Conservation (phyloP, 1,140 invertebrate genomes). For the Drosophila parvula region DNA sequence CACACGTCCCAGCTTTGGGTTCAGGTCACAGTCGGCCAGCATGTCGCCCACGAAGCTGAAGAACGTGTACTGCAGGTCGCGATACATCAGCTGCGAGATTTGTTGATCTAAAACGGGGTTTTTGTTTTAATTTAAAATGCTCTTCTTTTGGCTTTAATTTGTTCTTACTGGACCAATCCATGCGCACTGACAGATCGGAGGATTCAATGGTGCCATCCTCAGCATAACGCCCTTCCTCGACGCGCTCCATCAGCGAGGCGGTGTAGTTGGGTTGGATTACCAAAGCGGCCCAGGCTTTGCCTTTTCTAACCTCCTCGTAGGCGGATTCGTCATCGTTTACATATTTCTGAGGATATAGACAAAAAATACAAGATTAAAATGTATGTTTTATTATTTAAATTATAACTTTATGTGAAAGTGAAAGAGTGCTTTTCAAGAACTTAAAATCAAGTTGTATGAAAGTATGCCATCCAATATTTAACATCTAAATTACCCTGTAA, state of each 20-base stretch:
- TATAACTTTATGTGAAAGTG: neutral
- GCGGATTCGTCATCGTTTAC: constrained; percentile 86
- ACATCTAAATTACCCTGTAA: too few relatives aligned
- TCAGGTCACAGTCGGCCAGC: constrained; percentile 88
- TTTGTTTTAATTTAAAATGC: neutral
- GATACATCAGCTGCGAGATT: constrained; percentile 92
- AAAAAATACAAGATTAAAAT: neutral
- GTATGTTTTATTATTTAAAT: too few relatives aligned
- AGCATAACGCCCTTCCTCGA: constrained; percentile 88
- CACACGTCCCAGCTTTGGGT: constrained; percentile 88
- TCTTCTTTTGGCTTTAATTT: neutral
- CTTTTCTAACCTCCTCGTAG: constrained; percentile 88
- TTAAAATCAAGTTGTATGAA: too few relatives aligned
- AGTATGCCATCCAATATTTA: too few relatives aligned
- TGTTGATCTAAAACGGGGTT: constrained; percentile 91
- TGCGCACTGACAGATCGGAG: constrained; percentile 90
- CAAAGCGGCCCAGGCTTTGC: constrained; percentile 92
- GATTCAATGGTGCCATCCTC: constrained; percentile 89
- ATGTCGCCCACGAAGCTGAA: constrained; percentile 89
- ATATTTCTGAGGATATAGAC: constrained; percentile 74
- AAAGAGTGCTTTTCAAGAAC: too few relatives aligned
- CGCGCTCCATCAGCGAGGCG: constrained; percentile 88
- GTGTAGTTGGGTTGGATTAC: constrained; percentile 94
- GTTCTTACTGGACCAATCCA: constrained; percentile 95
- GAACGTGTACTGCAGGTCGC: constrained; percentile 90